These are phyloP conservation scores for Chloroceryle aenea DNA, from an alignment of 2,113 vertebrate species.

Conservation along the genomic window DNA sequence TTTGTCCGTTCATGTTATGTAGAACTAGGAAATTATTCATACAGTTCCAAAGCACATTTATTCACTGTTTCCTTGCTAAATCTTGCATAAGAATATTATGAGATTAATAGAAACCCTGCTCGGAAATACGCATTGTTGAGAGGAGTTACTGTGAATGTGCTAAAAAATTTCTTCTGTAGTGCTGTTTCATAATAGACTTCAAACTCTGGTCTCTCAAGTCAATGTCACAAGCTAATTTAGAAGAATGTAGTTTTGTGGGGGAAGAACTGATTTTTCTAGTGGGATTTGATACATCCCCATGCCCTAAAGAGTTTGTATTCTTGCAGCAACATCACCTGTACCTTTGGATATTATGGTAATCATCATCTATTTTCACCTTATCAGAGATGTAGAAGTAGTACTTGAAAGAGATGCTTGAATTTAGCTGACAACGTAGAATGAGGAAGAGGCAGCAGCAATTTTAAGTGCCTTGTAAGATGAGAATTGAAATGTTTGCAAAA, in stretches of 20 bases:
- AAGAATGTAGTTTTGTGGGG: not conserved
- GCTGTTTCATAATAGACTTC: not conserved
- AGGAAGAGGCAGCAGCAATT: not conserved
- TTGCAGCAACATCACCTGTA: not conserved
- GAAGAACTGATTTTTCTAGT: not conserved
- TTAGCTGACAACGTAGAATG: not conserved
- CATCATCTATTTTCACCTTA: not conserved
- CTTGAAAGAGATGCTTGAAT: not conserved
- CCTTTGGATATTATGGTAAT: not conserved
- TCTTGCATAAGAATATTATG: constrained; percentile 53
- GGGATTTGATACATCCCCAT: not conserved
- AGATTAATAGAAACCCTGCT: constrained; percentile 31
- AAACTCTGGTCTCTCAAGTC: not conserved
- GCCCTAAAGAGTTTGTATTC: not conserved
- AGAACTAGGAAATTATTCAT: constrained; percentile 39
- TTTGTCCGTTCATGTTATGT: not conserved
- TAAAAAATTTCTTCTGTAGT: constrained; percentile 18
- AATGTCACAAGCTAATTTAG: not conserved
- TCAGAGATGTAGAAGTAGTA: not conserved
- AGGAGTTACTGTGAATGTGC: not conserved
- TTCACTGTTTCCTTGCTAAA: constrained; percentile 54
- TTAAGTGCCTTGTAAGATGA: not conserved
- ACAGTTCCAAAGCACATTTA: constrained; percentile 9
- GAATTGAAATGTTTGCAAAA: not conserved
- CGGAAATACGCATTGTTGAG: not conserved